Base-by-base conservation (phyloP, 2,113 vertebrate genomes). In the Eretmochelys imbricata region DNA sequence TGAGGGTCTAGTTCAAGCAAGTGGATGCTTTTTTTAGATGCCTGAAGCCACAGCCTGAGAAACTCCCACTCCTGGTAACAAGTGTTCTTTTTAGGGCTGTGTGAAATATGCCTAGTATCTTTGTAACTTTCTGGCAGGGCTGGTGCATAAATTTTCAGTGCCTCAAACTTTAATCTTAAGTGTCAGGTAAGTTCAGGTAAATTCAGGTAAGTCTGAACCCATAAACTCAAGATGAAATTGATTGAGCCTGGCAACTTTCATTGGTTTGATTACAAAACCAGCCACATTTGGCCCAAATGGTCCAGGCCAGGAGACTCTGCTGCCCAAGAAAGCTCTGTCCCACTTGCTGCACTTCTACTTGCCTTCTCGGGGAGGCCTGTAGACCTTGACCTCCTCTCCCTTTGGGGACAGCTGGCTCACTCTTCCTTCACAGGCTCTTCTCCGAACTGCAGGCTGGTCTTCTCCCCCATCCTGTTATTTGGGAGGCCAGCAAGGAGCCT, bases 201-300 rank as follows among this genome's bases (percentile, higher is more conserved):
- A 42, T 42, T 4, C 22, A 80, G 24, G 3, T 82, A 76, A 2
- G 14, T 14, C 14, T 82, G 24, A 2, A 75, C 50, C 75, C 79
- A 51, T 85, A 96, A 80, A 79, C 29, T 91, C 84, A 50, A 57
- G 75, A 14, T 80, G 38, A 91, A 93, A 65, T 8, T 79, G 49
- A 16, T 14, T 89, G 1, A 8, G 89, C 55, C 25, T 27, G 9
- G 6, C 88, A 46, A 69, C 6, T 94, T 76, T 35, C 5, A 6
- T 42, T 85, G 38, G 80, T 75, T 65, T 85, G 25, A 16, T 51
- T 91, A 25, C 10, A 75, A 2, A 91, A 82, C 3, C 85, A 79
- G 0, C 1, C 31, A 19, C 38, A 53, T 25, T 80, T 12, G 14
- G 5, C 24, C 46, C 62, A n/a, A 72, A 27, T 0, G 50, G 11